These are phyloP conservation scores for Andrena dorsata DNA, from an alignment of 2,888 invertebrate genomes.

Conservation along the genomic window DNA sequence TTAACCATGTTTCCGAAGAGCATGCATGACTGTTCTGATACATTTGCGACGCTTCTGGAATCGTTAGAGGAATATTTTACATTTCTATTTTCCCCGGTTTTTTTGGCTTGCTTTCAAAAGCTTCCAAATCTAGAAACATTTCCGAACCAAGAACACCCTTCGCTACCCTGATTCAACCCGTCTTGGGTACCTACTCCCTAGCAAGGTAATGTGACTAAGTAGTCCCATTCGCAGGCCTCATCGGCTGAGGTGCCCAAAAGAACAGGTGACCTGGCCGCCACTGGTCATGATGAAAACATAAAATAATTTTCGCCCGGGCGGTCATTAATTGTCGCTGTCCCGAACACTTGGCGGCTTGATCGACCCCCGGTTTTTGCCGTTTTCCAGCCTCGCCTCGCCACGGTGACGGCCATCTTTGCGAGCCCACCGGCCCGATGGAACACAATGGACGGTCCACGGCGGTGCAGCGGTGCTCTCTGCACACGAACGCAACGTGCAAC, in stretches of 20 bases:
- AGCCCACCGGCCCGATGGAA: constrained; percentile 68
- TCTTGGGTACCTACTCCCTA: too few relatives aligned
- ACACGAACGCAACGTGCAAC: constrained; percentile 20
- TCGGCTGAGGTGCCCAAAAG: constrained; percentile 18
- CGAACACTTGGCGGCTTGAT: constrained; percentile 61
- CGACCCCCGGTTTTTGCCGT: constrained; percentile 60
- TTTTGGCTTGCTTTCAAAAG: too few relatives aligned
- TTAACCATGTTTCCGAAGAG: neutral
- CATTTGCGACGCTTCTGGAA: too few relatives aligned
- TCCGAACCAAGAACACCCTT: neutral
- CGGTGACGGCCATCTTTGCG: constrained; percentile 79
- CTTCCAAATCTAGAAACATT: neutral
- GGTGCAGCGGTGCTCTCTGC: constrained; percentile 43
- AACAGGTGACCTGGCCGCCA: constrained; percentile 36
- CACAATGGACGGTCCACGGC: constrained; percentile 70
- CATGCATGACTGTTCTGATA: too few relatives aligned
- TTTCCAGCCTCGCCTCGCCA: constrained; percentile 57
- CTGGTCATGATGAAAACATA: constrained; percentile 77
- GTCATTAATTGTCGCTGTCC: constrained; percentile 77
- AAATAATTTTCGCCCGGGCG: constrained; percentile 77
- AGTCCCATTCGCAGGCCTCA: neutral
- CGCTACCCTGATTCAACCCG: neutral
- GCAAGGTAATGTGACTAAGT: neutral
- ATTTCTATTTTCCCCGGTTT: too few relatives aligned
- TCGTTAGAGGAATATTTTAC: too few relatives aligned